These are phyloP conservation scores for Eupithecia dodoneata DNA, from an alignment of 2,888 invertebrate species.

Conservation along the genomic window DNA sequence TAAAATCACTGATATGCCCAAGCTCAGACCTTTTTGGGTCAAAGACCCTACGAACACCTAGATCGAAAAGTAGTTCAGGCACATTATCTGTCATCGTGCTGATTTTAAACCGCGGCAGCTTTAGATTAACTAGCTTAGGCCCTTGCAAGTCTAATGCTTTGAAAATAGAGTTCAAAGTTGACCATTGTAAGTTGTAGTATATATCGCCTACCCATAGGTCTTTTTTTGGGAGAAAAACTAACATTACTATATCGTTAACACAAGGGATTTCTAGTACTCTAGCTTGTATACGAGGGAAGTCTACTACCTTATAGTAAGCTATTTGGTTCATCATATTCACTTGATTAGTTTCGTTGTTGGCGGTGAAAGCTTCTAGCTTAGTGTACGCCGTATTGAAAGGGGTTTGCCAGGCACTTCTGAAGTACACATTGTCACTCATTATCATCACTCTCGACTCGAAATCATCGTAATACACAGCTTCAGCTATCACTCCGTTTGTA, in stretches of 20 bases:
- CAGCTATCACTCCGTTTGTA: slow-evolving; percentile 51
- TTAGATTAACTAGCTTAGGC: slow-evolving; percentile 54
- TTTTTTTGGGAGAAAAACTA: slow-evolving; percentile 60
- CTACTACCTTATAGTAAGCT: slow-evolving; percentile 57
- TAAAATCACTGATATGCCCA: slow-evolving; percentile 59
- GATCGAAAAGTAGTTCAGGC: slow-evolving; percentile 65
- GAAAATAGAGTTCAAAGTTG: slow-evolving; percentile 59
- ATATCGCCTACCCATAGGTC: slow-evolving; percentile 53
- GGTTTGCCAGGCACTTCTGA: slow-evolving; percentile 60
- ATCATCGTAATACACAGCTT: slow-evolving; percentile 57
- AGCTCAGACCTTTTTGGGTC: slow-evolving; percentile 60
- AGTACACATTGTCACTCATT: slow-evolving; percentile 61
- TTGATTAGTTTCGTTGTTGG: slow-evolving; percentile 45
- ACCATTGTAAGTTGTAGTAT: slow-evolving; percentile 57
- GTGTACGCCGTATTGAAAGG: slow-evolving; percentile 61
- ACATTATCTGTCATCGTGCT: slow-evolving; percentile 59
- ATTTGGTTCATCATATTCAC: slow-evolving; percentile 69
- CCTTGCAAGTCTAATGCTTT: slow-evolving; percentile 52
- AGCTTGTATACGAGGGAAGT: slow-evolving; percentile 55
- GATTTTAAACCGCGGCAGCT: slow-evolving; percentile 65
- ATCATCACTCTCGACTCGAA: slow-evolving; percentile 59
- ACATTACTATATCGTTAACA: slow-evolving; percentile 58
- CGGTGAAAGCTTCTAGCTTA: slow-evolving; percentile 49
- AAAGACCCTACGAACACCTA: slow-evolving; percentile 70
- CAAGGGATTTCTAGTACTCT: slow-evolving; percentile 62